Percentiles rank a stretch among this genome's conserved stretches.
Evolutionary conservation across 2,113 vertebrate genomes (phyloP).

Genomic region (Smithornis capensis): DNA sequence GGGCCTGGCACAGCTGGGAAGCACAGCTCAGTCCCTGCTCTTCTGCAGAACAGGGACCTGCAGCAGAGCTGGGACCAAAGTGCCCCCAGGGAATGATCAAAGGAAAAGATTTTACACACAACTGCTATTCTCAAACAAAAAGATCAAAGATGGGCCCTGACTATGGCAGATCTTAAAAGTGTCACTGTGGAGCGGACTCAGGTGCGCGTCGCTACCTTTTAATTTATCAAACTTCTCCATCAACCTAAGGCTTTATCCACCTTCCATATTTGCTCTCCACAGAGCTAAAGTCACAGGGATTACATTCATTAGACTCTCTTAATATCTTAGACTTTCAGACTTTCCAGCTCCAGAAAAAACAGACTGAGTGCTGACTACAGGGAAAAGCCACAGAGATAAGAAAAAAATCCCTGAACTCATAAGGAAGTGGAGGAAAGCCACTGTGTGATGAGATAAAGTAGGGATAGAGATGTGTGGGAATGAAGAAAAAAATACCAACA

Average conservation of each 20-base stretch:
- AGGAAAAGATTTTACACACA: background rate
- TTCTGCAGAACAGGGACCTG: background rate
- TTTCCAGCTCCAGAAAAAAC: conserved; percentile 38
- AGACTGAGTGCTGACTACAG: conserved; percentile 35
- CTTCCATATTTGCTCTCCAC: conserved; percentile 26
- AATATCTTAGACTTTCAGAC: conserved; percentile 20
- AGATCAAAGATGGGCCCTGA: background rate
- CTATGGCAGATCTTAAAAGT: background rate
- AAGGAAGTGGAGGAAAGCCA: conserved; percentile 56
- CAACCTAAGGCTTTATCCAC: background rate
- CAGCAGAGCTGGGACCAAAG: background rate
- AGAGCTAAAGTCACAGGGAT: conserved; percentile 22
- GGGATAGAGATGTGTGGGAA: conserved; percentile 16
- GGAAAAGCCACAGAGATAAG: conserved; percentile 42
- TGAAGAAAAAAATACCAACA: background rate
- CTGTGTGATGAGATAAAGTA: conserved; percentile 46
- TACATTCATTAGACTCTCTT: conserved; percentile 30
- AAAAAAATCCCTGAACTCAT: background rate
- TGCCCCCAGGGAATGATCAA: background rate
- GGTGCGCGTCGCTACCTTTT: background rate
- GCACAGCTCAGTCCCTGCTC: background rate
- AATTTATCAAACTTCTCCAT: conserved; percentile 47
- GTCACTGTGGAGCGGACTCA: background rate
- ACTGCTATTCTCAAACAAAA: background rate
- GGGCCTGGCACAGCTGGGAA: background rate